Evolutionary conservation across 2,797 vertebrate genomes (phyloP), one percentile per base, ranked within the genome.

Genomic region (Pangasius macronema): DNA sequence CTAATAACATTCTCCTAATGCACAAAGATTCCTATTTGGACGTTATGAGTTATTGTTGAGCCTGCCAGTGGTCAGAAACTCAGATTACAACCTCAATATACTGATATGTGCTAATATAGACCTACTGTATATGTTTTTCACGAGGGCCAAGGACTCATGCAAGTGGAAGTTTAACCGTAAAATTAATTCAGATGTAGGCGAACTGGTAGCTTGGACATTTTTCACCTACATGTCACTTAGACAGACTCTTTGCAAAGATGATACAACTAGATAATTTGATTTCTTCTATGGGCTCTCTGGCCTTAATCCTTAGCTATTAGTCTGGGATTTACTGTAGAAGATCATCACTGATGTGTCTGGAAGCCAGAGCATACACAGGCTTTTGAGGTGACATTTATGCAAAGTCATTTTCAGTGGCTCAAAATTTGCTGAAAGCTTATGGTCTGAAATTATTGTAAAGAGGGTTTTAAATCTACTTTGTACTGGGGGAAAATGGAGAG

Each of bases 211-310:
- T 16, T 27, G 22, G 20, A 81, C 42, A 82, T 82, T 65, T 63
- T 63, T 81, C 13, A 55, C n/a, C 14, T 77, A 53, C 30, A 1
- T 14, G 20, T 27, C 33, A 57, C 33, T 83, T 70, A 91, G 87
- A 91, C 83, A 30, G 8, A 63, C 14, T 89, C 90, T 91, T 92
- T 93, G 87, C 73, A 89, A 84, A 80, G 84, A 84, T 85, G 70
- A 88, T 76, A 59, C 88, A 89, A 11, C 13, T 39, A 88, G 91
- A 77, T 61, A 20, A 77, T 67, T 49, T 85, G 49, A 85, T 77
- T 87, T 67, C 33, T 76, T 57, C n/a, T 89, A 46, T 73, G 16
- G 36, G 36, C 59, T 57, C 30, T 83, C 88, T 89, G 90, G 91
- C 90, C 89, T 88, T 85, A 91, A 90, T 89, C 72, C 85, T 76